Evolutionary conservation across 2,797 vertebrate genomes (phyloP), one percentile per base, ranked within the genome.

Genomic region (Melanotaenia boesemani): DNA sequence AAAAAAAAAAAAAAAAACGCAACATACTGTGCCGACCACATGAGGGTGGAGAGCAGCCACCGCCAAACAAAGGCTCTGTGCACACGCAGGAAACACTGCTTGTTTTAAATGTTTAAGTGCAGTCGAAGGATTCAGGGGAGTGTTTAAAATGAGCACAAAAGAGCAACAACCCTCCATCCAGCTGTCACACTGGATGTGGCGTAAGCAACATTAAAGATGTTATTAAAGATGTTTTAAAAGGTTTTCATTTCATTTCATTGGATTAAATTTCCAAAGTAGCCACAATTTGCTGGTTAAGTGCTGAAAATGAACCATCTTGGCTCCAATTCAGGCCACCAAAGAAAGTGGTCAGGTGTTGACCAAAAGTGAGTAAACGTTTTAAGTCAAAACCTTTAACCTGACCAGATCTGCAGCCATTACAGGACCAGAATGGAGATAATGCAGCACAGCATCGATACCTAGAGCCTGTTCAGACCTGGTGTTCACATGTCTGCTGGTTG

Each of bases 21-120:
- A 76, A 88, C 80, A 77, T 28, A 73, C 22, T 28, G 76, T 39
- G 30, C 0, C 37, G 41, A 63, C 44, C 81, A 28, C 0, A n/a
- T 54, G 52, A 30, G 80, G 79, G 73, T 22, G 58, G 77, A 86
- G 77, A 89, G 89, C 82, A 88, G 83, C 79, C 57, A 2, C 56
- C 28, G 59, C 60, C 57, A 4, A 50, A n/a, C 9, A 5, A 63
- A 39, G 36, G 12, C 24, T 22, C 7, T n/a, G 18, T n/a, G 20
- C 46, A 50, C 7, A 9, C 20, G 4, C 46, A 50, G 20, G 1
- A 34, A 6, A 39, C 24, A 57, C 6, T 16, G 24, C 37, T 18
- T 22, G 39, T 39, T 39, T 16, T 36, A 36, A 63, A 72, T 24
- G 18, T 22, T 36, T 10, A 2, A 48, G 60, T 18, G 67, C 56